Percentiles rank a stretch among this genome's conserved stretches.
Evolutionary conservation across 1,140 invertebrate genomes (phyloP).

Genomic region (Diorhabda sublineata): DNA sequence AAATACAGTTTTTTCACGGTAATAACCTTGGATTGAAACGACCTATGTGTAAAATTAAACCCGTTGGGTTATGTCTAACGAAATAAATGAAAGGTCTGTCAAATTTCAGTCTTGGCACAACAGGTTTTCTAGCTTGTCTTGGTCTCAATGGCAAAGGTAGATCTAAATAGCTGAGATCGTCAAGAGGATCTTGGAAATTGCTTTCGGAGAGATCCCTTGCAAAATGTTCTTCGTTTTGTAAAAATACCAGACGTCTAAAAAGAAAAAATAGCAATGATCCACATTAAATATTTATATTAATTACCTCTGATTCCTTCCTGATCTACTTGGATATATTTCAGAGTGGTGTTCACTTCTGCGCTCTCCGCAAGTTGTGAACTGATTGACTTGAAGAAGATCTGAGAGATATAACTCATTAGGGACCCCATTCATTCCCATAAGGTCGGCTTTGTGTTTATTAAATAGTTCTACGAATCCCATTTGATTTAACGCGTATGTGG

Average conservation of each 20-base stretch:
- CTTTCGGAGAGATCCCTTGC: conserved; percentile 46
- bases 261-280: neutral
- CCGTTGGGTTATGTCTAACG: conserved; percentile 80
- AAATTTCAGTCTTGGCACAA: conserved; percentile 69
- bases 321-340: conserved; percentile 70
- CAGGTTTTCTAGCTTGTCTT: conserved; percentile 64
- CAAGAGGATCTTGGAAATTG: conserved; percentile 58
- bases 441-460: conserved; percentile 64
- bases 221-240: neutral
- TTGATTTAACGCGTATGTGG: conserved; percentile 66
- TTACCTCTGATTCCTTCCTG: conserved; percentile 46
- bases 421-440: conserved; percentile 72
- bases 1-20: conserved; percentile 49
- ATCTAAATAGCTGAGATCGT: conserved; percentile 57
- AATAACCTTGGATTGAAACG: conserved; percentile 77
- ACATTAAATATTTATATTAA: conserved; percentile 13
- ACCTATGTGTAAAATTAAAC: conserved; percentile 79
- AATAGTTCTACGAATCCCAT: conserved; percentile 80
- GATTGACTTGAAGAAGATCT: conserved; percentile 74
- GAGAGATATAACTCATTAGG: conserved; percentile 71
- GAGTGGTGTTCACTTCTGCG: conserved; percentile 70
- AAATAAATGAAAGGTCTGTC: conserved; percentile 83
- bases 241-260: neutral
- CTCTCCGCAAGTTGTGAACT: conserved; percentile 76
- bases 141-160: conserved; percentile 63